phyloP scores from a whole-genome alignment of 2,888 invertebrate genomes.

The Bedellia somnulentella region DNA sequence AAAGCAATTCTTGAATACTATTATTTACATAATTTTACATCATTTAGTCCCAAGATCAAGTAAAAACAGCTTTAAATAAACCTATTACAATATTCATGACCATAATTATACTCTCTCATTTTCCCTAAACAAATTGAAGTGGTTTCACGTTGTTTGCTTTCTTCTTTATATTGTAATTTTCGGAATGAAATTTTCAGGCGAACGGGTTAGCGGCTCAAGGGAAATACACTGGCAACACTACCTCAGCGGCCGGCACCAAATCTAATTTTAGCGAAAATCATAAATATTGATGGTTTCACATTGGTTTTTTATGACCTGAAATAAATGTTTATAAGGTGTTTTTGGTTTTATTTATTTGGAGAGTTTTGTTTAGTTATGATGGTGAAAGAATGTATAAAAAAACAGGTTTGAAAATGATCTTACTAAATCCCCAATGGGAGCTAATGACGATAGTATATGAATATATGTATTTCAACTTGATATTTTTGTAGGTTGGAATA shows the following conservation, averaged over 20 bases:
- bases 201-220: conserved; percentile 79
- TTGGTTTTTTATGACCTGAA: no score
- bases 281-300: conserved; percentile 81
- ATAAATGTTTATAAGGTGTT: no score
- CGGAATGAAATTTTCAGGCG: no score
- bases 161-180: no score
- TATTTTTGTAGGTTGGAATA: no score
- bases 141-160: conserved; percentile 13
- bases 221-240: conserved; percentile 72
- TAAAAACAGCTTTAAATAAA: background rate
- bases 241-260: conserved; percentile 66
- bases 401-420: no score
- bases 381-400: no score
- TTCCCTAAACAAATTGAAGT: conserved; percentile 1
- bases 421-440: no score
- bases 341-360: no score
- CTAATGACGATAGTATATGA: no score
- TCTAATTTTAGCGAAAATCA: conserved; percentile 79
- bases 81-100: background rate
- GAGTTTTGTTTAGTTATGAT: no score
- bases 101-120: background rate
- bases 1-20: background rate
- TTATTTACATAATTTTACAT: background rate
- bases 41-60: background rate
- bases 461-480: no score